Conservation (phyloP, 2,113 vertebrate genomes). For the Orcinus orca region DNA sequence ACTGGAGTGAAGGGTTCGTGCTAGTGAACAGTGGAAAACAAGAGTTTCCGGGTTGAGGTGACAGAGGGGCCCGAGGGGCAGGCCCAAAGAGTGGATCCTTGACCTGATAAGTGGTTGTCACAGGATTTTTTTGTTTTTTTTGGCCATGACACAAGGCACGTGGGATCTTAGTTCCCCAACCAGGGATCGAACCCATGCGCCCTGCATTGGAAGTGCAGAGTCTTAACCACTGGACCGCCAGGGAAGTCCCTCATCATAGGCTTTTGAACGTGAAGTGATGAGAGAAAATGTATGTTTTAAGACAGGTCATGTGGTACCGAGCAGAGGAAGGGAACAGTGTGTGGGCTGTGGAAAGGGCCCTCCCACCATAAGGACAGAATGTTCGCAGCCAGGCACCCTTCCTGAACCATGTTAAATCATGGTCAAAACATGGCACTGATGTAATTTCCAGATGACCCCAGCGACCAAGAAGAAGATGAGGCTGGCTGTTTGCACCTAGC, state of each 20-base stretch:
- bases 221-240: too few relatives aligned
- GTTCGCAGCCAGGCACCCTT: neutral
- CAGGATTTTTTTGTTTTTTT: too few relatives aligned
- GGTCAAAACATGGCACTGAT: neutral
- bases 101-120: neutral
- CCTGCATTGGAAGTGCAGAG: too few relatives aligned
- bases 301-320: neutral
- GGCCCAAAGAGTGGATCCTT: neutral
- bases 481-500: neutral
- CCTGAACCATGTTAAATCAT: neutral
- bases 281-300: neutral
- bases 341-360: neutral
- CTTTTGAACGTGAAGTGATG: neutral
- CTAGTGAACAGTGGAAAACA: neutral
- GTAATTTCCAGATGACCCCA: neutral
- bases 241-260: neutral
- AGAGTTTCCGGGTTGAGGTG: neutral
- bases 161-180: too few relatives aligned
- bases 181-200: too few relatives aligned
- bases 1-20: neutral
- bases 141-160: too few relatives aligned
- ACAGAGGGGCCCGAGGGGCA: neutral
- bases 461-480: neutral
- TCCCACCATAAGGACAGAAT: fast-evolving
- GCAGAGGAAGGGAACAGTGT: neutral